A percentile compares a stretch with the other conserved stretches of the same genome.
Conservation (phyloP, 2,797 vertebrate genomes). For the Pipistrellus pygmaeus region DNA sequence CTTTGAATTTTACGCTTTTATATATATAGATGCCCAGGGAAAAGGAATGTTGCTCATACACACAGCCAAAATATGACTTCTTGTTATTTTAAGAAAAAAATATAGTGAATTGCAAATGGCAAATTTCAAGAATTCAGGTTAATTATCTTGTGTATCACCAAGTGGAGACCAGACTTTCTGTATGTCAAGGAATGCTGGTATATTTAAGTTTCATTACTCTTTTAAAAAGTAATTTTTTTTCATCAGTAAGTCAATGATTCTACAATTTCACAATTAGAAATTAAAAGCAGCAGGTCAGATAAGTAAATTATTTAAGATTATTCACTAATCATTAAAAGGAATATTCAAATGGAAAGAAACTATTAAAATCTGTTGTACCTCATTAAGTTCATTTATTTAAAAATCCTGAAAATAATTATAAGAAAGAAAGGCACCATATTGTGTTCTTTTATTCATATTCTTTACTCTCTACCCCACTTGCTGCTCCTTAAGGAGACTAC, state of each 20-base stretch:
- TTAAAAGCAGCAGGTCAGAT: background rate
- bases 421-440: background rate
- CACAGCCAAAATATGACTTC: background rate
- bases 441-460: background rate
- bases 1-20: too few relatives aligned
- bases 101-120: background rate
- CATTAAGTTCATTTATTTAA: conserved; percentile 17
- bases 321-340: background rate
- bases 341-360: conserved; percentile 34
- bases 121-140: background rate
- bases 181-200: background rate
- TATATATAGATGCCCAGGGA: background rate
- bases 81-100: conserved; percentile 28
- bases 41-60: background rate
- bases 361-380: background rate
- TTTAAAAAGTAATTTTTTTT: conserved; percentile 25
- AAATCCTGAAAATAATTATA: conserved; percentile 35
- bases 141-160: background rate
- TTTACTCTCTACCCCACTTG: background rate
- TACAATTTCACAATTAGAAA: background rate
- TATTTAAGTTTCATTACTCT: conserved; percentile 27
- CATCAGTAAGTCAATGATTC: conserved; percentile 18
- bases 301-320: conserved; percentile 37
- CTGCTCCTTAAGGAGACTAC: background rate
- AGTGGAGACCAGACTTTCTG: background rate